Percentiles rank a stretch among this genome's conserved stretches.
Conservation (phyloP, 2,113 vertebrate genomes). For the Gymnorhina tibicen region DNA sequence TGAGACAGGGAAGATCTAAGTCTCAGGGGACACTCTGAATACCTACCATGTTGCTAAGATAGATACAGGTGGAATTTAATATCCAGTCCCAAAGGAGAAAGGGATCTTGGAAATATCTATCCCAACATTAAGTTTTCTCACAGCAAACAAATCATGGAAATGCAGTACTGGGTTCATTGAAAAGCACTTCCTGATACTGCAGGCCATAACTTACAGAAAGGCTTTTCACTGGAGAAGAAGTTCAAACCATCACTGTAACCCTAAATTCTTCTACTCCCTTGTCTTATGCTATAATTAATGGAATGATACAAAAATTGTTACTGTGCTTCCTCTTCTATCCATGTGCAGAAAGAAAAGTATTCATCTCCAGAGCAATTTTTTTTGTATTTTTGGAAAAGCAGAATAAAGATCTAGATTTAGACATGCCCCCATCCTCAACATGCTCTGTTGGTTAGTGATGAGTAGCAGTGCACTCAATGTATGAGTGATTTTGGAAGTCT, state of each 20-base stretch:
- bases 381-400: background rate
- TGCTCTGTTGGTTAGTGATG: background rate
- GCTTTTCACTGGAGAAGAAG: background rate
- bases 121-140: background rate
- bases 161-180: background rate
- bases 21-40: background rate
- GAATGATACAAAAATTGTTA: background rate
- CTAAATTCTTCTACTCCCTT: background rate
- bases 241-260: background rate
- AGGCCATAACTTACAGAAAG: background rate
- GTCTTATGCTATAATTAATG: background rate
- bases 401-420: background rate
- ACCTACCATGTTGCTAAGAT: background rate
- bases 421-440: background rate
- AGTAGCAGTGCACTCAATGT: background rate
- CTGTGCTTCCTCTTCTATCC: background rate
- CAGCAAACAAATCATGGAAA: background rate
- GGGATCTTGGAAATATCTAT: background rate
- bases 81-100: background rate
- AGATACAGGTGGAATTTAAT: background rate
- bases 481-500: background rate
- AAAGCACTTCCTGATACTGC: background rate
- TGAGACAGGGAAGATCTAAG: background rate
- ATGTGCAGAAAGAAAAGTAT: background rate
- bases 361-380: background rate